A percentile compares a stretch with the other conserved stretches of the same genome.
Evolutionary conservation across 1,140 invertebrate species (phyloP).

Genomic region (Stegodyphus dumicola): DNA sequence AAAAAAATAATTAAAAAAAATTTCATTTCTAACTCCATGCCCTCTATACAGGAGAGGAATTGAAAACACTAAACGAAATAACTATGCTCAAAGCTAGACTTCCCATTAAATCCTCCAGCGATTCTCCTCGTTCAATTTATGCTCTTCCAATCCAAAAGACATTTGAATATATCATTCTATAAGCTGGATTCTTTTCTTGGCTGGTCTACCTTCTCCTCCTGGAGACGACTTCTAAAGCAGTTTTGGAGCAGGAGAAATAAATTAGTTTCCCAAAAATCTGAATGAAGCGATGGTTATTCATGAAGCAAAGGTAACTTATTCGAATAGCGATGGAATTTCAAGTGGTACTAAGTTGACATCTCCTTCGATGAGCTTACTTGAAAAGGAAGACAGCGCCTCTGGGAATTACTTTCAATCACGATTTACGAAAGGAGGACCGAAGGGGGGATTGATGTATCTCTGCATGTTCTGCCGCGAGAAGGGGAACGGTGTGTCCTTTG

Average conservation of each 20-base stretch:
- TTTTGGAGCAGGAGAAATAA: constrained; percentile 10
- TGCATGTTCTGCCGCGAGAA: too few relatives aligned
- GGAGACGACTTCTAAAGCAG: not conserved
- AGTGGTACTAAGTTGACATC: constrained; percentile 24
- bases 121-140: not conserved
- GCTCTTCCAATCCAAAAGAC: constrained; percentile 1
- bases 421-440: not conserved
- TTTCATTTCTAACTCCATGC: too few relatives aligned
- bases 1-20: too few relatives aligned
- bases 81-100: not conserved
- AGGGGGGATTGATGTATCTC: too few relatives aligned
- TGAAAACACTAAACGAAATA: not conserved
- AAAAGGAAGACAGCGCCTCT: not conserved
- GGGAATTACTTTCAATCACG: constrained; percentile 33
- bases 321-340: constrained; percentile 22
- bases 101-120: not conserved
- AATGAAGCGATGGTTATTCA: constrained; percentile 17
- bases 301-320: constrained; percentile 13
- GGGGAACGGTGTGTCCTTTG: too few relatives aligned
- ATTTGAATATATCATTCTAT: constrained; percentile 28
- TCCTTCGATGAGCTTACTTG: not conserved
- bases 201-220: not conserved
- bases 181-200: not conserved
- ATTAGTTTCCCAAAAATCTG: constrained; percentile 23
- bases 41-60: too few relatives aligned